Evolutionary conservation across 2,888 invertebrate genomes (phyloP), one percentile per base, ranked within the genome.

Genomic region (Eilema sororculum): DNA sequence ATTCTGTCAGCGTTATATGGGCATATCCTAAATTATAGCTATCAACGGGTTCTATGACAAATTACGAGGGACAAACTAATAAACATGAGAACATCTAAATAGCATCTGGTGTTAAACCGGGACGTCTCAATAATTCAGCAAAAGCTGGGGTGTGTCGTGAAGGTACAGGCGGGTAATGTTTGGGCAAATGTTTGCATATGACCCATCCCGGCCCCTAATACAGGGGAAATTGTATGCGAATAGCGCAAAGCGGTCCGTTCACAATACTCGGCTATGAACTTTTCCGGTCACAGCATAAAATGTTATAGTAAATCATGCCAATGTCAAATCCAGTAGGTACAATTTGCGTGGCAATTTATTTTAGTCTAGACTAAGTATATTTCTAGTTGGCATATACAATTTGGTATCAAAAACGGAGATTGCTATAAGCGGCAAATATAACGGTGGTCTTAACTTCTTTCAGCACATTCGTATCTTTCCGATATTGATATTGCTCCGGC

Each of bases 11-110:
- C 86, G 84, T 78, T 87, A 68, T 71, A 74, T 77, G 79, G 77
- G 71, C 41, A 73, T 69, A 72, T 69, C 57, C 86, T 90, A 89
- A 92, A 93, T 91, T 88, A 91, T 86, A 79, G 85, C 87, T 86
- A 92, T 92, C 90, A 91, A 86, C 89, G 86, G 86, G 79, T 82
- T 80, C 86, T 87, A 90, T 93, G 93, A 94, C 92, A 93, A 92
- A 93, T 91, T 87, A 85, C 86, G 76, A 78, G 87, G 87, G 88
- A 85, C 87, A 80, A 85, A 87, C 86, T 89, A 90, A 91, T 89
- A 89, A 86, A 87, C 87, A 84, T 79, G 84, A 85, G 83, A 85
- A 84, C 87, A 86, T 86, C 87, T 87, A 86, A 87, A 88, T 86
- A 88, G 87, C 93, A 91, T 89, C 89, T 91, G 90, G 86, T 86